These are phyloP conservation scores for Rhagologus leucostigma DNA, from an alignment of 2,113 vertebrate genomes.

Conservation along the genomic window DNA sequence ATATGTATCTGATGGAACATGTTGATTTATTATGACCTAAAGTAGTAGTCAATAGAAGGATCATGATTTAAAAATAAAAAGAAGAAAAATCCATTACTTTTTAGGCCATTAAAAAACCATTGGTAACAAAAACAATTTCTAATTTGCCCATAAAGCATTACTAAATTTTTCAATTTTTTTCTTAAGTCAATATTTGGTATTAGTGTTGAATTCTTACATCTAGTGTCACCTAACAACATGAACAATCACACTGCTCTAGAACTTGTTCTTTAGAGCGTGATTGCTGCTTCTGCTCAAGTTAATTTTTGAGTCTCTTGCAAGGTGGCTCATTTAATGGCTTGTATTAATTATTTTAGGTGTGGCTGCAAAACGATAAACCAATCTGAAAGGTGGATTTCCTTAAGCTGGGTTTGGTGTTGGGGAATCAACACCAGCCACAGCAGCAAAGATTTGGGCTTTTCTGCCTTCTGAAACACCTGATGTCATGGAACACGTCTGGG, in stretches of 20 bases:
- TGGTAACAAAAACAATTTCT: background rate
- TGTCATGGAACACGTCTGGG: background rate
- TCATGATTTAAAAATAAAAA: background rate
- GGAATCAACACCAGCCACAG: background rate
- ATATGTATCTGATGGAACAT: background rate
- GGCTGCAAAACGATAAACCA: background rate
- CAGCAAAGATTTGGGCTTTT: background rate
- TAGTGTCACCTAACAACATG: background rate
- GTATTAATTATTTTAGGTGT: background rate
- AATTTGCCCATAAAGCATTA: background rate
- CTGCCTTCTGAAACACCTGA: background rate
- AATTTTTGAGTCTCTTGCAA: background rate
- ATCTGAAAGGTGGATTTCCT: background rate
- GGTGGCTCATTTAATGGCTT: background rate
- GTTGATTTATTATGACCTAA: background rate
- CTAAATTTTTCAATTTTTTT: background rate
- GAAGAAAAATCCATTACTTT: background rate
- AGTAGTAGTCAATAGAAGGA: background rate
- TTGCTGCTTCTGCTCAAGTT: background rate
- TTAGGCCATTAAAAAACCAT: background rate
- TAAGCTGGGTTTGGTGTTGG: rapidly evolving
- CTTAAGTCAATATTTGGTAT: background rate
- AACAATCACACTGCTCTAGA: background rate
- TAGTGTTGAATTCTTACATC: background rate
- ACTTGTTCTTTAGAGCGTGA: background rate